Evolutionary conservation across 1,140 invertebrate genomes (phyloP).

Genomic region (Diprion similis): DNA sequence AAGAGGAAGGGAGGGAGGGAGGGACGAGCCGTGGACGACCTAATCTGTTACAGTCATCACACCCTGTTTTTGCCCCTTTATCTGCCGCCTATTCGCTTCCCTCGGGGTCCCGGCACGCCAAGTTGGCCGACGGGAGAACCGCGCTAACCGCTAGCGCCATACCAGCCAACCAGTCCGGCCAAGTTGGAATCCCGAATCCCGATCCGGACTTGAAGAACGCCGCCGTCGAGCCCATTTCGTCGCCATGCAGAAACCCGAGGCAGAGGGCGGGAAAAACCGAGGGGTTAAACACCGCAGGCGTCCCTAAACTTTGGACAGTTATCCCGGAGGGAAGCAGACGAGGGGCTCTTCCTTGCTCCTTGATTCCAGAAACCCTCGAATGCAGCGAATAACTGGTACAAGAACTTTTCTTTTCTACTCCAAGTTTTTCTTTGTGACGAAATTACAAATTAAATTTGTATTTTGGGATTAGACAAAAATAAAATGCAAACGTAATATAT

Average conservation of each 20-base stretch:
- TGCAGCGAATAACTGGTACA: too few relatives aligned
- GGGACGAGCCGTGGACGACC: constrained; percentile 27
- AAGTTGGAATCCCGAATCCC: too few relatives aligned
- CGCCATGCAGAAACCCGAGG: background rate
- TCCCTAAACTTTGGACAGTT: constrained; percentile 5
- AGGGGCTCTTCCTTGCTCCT: too few relatives aligned
- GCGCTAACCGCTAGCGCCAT: constrained; percentile 2
- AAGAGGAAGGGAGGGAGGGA: constrained; percentile 31
- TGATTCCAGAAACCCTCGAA: too few relatives aligned
- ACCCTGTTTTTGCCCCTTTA: constrained; percentile 47
- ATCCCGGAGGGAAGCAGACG: background rate
- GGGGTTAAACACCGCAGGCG: constrained; percentile 5
- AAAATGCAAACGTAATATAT: too few relatives aligned
- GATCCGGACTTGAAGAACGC: background rate
- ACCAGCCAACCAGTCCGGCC: background rate
- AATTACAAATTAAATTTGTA: too few relatives aligned
- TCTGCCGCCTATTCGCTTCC: constrained; percentile 23
- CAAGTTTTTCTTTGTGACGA: too few relatives aligned
- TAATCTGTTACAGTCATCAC: constrained; percentile 53
- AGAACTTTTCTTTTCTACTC: too few relatives aligned
- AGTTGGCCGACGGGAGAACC: background rate
- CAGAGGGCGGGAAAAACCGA: background rate
- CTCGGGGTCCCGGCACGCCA: constrained; percentile 10
- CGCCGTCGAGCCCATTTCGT: background rate
- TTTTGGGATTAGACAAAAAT: too few relatives aligned